phyloP scores from a whole-genome alignment of 1,140 invertebrate genomes.

The Diachasmimorpha longicaudata region DNA sequence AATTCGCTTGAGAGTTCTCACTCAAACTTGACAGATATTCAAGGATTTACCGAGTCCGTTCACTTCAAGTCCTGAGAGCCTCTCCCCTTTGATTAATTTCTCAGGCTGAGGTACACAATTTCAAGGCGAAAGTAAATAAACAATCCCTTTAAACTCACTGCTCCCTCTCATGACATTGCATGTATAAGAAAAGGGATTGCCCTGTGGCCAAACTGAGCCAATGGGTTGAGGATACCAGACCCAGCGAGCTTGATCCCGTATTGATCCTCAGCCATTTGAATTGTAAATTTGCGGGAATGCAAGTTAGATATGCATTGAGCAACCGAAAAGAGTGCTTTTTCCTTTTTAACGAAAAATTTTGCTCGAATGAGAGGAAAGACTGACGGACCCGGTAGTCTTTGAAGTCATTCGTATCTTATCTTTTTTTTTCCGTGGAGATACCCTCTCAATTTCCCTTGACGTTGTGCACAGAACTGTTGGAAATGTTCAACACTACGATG shows the following conservation, averaged over 20 bases:
- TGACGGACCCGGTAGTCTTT: neutral
- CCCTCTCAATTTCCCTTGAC: neutral
- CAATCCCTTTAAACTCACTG: neutral
- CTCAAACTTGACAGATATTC: neutral
- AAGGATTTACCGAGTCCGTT: neutral
- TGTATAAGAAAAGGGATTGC: neutral
- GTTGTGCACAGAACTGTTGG: too few species aligned
- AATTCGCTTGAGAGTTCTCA: neutral
- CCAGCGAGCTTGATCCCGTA: constrained; percentile 13
- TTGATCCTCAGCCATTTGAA: constrained; percentile 21
- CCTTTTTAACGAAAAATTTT: constrained; percentile 4
- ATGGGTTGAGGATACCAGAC: neutral
- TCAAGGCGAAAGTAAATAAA: constrained; percentile 8
- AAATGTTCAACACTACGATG: too few species aligned
- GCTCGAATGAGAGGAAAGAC: neutral
- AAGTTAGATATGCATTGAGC: constrained; percentile 21
- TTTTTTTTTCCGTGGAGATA: neutral
- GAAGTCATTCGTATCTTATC: neutral
- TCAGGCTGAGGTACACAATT: neutral
- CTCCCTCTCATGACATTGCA: neutral
- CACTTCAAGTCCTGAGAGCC: neutral
- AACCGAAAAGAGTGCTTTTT: constrained; percentile 16
- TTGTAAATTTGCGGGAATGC: constrained; percentile 26
- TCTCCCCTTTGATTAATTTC: neutral
- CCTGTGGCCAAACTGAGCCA: neutral